Conservation (phyloP, 1,140 invertebrate genomes). For the Drosophila pachea region DNA sequence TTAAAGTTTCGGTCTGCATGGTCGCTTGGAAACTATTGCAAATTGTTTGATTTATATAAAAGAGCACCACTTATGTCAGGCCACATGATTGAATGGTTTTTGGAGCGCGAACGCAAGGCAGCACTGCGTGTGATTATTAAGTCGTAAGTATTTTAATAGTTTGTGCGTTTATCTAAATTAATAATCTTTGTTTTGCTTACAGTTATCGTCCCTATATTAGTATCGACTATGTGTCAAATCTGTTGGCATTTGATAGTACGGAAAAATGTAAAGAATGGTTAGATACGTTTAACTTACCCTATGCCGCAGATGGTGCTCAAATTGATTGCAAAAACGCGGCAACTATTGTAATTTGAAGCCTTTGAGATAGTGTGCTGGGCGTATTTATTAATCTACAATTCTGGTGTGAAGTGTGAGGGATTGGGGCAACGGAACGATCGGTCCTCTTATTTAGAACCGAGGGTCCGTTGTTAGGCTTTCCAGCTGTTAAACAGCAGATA, state of each 20-base stretch:
- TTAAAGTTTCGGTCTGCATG: conserved; percentile 93
- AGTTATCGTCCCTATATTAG: conserved; percentile 96
- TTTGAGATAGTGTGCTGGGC: conserved; percentile 6
- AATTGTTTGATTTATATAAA: conserved; percentile 94
- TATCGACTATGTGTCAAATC: conserved; percentile 89
- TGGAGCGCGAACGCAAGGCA: conserved; percentile 92
- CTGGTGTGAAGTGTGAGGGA: conserved; percentile 4
- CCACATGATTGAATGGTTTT: conserved; percentile 98
- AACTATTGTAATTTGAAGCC: conserved; percentile 60
- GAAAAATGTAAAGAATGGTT: conserved; percentile 93
- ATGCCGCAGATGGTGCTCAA: conserved; percentile 81
- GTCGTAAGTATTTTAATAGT: conserved; percentile 86
- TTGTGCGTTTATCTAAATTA: background rate
- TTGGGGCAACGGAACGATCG: background rate
- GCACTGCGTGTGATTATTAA: conserved; percentile 95
- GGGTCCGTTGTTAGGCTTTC: conserved; percentile 6
- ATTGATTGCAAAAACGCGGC: conserved; percentile 77
- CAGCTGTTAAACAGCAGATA: conserved; percentile 3
- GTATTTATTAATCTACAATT: conserved; percentile 12
- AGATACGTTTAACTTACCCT: conserved; percentile 87
- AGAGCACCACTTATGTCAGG: conserved; percentile 95
- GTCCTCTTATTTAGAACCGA: conserved; percentile 16
- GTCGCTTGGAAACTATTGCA: conserved; percentile 93
- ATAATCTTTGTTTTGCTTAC: conserved; percentile 79
- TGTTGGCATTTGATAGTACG: conserved; percentile 91